phyloP scores from a whole-genome alignment of 2,797 vertebrate species.

The Coregonus ussuriensis region DNA sequence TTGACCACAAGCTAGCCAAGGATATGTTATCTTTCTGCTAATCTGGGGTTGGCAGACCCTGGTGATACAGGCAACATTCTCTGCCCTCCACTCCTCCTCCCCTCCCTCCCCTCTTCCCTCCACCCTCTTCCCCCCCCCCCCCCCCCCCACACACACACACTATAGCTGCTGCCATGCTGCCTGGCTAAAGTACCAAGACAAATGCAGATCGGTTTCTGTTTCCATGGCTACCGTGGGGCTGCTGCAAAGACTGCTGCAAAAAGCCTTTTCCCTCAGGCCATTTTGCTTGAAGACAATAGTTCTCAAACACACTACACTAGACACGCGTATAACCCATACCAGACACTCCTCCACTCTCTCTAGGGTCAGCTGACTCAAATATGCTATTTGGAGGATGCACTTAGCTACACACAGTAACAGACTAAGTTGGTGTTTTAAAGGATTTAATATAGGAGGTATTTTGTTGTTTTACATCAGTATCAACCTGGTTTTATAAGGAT shows the following conservation, averaged over 20 bases:
- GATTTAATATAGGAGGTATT: background rate
- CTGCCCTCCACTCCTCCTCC: background rate
- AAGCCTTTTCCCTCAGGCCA: slow-evolving; percentile 71
- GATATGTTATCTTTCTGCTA: slow-evolving; percentile 34
- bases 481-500: background rate
- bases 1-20: slow-evolving; percentile 24
- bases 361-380: slow-evolving; percentile 64
- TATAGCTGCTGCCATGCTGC: slow-evolving; percentile 32
- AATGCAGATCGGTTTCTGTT: slow-evolving; percentile 77
- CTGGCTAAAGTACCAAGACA: slow-evolving; percentile 58
- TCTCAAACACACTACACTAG: slow-evolving; percentile 50
- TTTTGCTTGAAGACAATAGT: slow-evolving; percentile 80
- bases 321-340: slow-evolving; percentile 37
- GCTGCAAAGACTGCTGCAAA: slow-evolving; percentile 44
- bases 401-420: slow-evolving; percentile 4
- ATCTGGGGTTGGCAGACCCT: slow-evolving; percentile 8
- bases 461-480: too few species aligned
- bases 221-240: slow-evolving; percentile 79
- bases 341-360: slow-evolving; percentile 52
- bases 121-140: background rate
- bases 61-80: slow-evolving; percentile 43
- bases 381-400: slow-evolving; percentile 58
- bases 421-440: background rate
- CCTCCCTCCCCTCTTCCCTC: background rate
- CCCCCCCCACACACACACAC: background rate